Evolutionary conservation across 2,888 invertebrate genomes (phyloP).

Genomic region (Cheilosia variabilis): DNA sequence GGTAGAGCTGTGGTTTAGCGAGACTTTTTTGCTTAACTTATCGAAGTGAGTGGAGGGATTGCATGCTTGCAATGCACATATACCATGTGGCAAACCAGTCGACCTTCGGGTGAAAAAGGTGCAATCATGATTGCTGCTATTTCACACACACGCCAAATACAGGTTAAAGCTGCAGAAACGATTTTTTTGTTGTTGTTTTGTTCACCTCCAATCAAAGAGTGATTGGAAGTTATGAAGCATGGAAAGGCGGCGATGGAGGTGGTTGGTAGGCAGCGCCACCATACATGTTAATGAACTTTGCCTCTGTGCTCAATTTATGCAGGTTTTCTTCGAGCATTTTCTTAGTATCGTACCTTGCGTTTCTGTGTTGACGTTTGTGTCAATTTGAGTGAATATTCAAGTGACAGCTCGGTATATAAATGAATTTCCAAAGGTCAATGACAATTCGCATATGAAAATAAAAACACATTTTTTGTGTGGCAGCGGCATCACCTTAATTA

Average conservation of each 20-base stretch:
- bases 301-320: conserved; percentile 27
- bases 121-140: conserved; percentile 53
- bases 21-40: conserved; percentile 37
- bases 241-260: conserved; percentile 12
- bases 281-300: conserved; percentile 63
- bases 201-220: conserved; percentile 35
- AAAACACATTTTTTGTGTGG: conserved; percentile 8
- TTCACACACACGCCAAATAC: conserved; percentile 27
- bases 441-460: conserved; percentile 29
- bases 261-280: not conserved
- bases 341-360: not conserved
- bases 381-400: conserved; percentile 30
- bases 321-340: conserved; percentile 19
- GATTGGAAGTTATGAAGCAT: conserved; percentile 46
- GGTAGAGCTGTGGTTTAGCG: conserved; percentile 25
- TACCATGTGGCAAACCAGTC: conserved; percentile 61
- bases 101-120: conserved; percentile 72
- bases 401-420: conserved; percentile 11
- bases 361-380: conserved; percentile 27
- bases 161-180: conserved; percentile 34
- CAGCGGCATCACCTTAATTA: conserved; percentile 54
- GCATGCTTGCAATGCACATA: conserved; percentile 40
- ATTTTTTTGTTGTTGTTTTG: conserved; percentile 15
- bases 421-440: conserved; percentile 51
- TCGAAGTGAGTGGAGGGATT: conserved; percentile 25